Percentiles rank a stretch among this genome's conserved stretches.
Conservation (phyloP, 1,140 invertebrate species). For the Pseudomyrmex sp. region DNA sequence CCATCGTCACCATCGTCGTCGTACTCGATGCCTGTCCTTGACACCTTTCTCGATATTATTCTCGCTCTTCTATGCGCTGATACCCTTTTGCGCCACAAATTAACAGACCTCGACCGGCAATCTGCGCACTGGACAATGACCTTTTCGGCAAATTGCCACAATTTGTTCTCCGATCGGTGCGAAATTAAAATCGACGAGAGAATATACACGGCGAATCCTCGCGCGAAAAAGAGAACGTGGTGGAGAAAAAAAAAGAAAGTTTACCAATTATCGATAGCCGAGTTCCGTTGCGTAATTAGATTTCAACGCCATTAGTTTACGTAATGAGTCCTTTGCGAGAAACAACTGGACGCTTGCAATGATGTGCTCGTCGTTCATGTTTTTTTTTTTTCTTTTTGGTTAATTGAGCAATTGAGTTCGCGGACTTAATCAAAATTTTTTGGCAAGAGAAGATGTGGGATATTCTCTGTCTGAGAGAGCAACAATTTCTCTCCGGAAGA, state of each 20-base stretch:
- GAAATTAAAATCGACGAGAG: no score
- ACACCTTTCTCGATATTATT: constrained; percentile 74
- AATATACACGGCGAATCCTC: no score
- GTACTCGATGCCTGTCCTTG: constrained; percentile 76
- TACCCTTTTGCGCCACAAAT: constrained; percentile 53
- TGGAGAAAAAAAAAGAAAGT: constrained; percentile 63
- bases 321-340: constrained; percentile 61
- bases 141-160: constrained; percentile 54
- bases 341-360: constrained; percentile 41
- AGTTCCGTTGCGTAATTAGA: constrained; percentile 68
- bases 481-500: constrained; percentile 11
- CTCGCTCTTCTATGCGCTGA: background rate
- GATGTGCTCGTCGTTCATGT: no score
- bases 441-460: no score
- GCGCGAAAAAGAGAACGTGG: background rate
- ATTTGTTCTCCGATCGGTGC: constrained; percentile 18
- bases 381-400: background rate
- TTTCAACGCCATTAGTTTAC: constrained; percentile 65
- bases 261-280: constrained; percentile 47
- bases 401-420: constrained; percentile 1
- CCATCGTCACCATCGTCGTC: background rate
- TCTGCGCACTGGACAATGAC: constrained; percentile 64
- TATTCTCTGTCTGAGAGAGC: background rate
- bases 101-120: constrained; percentile 57
- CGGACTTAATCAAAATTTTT: background rate